Evolutionary conservation across 2,888 invertebrate genomes (phyloP), one percentile per base, ranked within the genome.

Genomic region (Scaptomyza tumidula): DNA sequence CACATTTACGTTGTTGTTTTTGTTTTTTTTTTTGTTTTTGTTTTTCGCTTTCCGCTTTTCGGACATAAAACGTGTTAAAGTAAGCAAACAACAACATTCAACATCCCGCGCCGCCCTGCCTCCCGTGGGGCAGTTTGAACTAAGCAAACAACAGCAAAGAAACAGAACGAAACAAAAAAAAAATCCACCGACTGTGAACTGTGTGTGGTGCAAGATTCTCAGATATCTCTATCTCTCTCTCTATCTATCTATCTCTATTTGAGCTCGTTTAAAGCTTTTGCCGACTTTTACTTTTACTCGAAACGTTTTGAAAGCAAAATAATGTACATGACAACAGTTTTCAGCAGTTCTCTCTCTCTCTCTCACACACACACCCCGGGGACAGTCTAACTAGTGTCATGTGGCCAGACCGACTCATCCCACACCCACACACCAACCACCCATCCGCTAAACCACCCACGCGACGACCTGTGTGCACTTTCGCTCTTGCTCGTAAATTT

Each of bases 61-160:
- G 71, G 78, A 78, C 88, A 85, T 82, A 87, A 87, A 87, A 85
- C 82, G 83, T 83, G 83, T 85, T 82, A 85, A 85, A 80, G 82
- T 63, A 68, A 75, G 74, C 76, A 80, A 77, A 80, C 56, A 41
- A 27, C 61, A 49, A 16, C 49, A n/a, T 50, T 33, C 59, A 49
- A n/a, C 49, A n/a, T 2, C 35, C 43, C 33, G 24, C 24, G 0
- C 3, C 24, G 24, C 16, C 1, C 10, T 27, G 27, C 29, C 45
- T 66, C 78, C 67, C 67, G 59, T 53, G 67, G 75, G 78, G 78
- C 67, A 77, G 74, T 64, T 78, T 83, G 63, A 24, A 24, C 4
- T 3, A 24, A 3, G 24, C 24, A 3, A 24, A 5, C 24, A 24
- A 24, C 24, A 24, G 24, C 24, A 3, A 24, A 24, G 24, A 24